Base-by-base conservation (phyloP, 2,797 vertebrate species). In the Acrossocheilus fasciatus region DNA sequence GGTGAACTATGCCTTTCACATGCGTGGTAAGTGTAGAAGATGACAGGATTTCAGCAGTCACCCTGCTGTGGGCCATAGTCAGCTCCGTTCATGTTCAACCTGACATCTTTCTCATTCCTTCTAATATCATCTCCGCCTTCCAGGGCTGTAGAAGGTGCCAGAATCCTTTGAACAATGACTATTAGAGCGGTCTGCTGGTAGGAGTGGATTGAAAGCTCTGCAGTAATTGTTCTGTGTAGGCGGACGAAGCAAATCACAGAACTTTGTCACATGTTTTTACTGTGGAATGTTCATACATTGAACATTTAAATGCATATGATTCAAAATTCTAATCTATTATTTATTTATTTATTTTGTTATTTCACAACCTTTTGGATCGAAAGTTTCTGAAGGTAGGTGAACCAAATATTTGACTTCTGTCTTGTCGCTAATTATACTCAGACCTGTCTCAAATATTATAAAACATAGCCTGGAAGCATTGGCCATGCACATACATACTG, bases 341-440 rank as follows among this genome's bases (percentile, higher is more conserved):
- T 23, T 23, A 23, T 75, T 17, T 23, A 20, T 87, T 85, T 89
- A 88, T 77, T 88, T 89, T 89, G 89, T 89, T 88, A 76, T 72
- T 89, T 90, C 76, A 84, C 39, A 23, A 34, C 10, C 43, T n/a
- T 75, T 86, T 77, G 41, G 80, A 90, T 17, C 36, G 23, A 54
- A 92, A 95, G 95, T 96, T 93, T 99, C 98, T 88, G 97, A 98
- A 93, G 97, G 98, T 99, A 97, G 92, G 97, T 96, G 77, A 88
- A 89, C 88, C 34, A 91, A n/a, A 77, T 85, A 23, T 68, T 30
- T 68, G 41, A 34, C 47, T 36, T 43, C 45, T 81, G 6, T 73
- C 36, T 3, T 57, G 11, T 81, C 15, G 41, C 72, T 69, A 41
- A 36, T 69, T 15, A 47, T 59, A 30, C 23, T 75, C 84, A 79